These are phyloP conservation scores for Autographa pulchrina DNA, from an alignment of 2,888 invertebrate species.

Conservation along the genomic window DNA sequence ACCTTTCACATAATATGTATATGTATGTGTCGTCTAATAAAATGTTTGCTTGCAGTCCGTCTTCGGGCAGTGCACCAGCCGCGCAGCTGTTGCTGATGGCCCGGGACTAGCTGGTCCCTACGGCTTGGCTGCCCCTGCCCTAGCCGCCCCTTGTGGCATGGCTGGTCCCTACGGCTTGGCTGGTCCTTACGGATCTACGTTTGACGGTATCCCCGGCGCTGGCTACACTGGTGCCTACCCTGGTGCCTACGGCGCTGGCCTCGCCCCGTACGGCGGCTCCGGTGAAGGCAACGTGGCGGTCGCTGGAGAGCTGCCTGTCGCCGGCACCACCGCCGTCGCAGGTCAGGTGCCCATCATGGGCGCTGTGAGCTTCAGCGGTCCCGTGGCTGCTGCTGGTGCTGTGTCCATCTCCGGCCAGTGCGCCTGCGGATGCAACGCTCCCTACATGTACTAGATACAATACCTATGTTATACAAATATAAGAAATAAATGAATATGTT, in stretches of 20 bases:
- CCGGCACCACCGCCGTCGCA: slow-evolving; percentile 61
- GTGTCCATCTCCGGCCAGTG: slow-evolving; percentile 53
- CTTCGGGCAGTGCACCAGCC: slow-evolving; percentile 38
- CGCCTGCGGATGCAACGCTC: not conserved
- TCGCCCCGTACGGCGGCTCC: slow-evolving; percentile 52
- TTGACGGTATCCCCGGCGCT: slow-evolving; percentile 14
- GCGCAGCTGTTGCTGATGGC: slow-evolving; percentile 18
- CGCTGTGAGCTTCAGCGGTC: slow-evolving; percentile 57
- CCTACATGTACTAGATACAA: no score
- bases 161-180: slow-evolving; percentile 15
- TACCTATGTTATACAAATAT: no score
- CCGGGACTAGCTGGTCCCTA: no score
- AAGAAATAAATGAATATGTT: no score
- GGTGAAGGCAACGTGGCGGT: slow-evolving; percentile 66
- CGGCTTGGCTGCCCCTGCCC: no score
- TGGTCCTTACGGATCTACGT: slow-evolving; percentile 9
- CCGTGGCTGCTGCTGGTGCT: slow-evolving; percentile 56
- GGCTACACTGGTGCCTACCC: slow-evolving; percentile 8
- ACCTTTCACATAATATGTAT: no score
- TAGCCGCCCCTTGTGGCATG: not conserved
- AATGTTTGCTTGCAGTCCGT: slow-evolving; percentile 2
- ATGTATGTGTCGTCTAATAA: no score
- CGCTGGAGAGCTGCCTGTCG: slow-evolving; percentile 62
- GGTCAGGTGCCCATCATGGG: slow-evolving; percentile 66
- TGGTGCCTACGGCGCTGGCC: slow-evolving; percentile 11